Evolutionary conservation across 1,140 invertebrate genomes (phyloP).

Genomic region (Drosophila ogumai): DNA sequence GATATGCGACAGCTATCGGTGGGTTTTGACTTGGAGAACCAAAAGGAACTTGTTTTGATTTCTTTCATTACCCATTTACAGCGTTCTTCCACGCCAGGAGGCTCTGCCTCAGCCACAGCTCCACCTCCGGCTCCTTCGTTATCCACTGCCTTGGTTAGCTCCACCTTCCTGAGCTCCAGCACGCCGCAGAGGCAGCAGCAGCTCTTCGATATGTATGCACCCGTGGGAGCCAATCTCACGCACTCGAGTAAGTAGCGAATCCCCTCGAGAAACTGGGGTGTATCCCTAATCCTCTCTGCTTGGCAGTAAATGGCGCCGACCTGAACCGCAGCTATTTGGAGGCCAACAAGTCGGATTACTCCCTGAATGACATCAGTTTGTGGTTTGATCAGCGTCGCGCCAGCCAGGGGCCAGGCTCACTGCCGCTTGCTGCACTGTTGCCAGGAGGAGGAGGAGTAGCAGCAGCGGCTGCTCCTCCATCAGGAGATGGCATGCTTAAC

Average conservation of each 20-base stretch:
- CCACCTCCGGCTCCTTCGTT: not conserved
- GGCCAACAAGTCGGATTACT: constrained; percentile 83
- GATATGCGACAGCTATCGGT: constrained; percentile 82
- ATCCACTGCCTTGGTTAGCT: constrained; percentile 52
- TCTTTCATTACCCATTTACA: not conserved
- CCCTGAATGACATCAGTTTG: constrained; percentile 74
- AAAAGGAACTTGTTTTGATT: fast-evolving
- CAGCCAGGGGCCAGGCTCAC: constrained; percentile 23
- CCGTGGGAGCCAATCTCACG: constrained; percentile 69
- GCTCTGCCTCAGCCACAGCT: too few species aligned
- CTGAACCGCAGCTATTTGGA: constrained; percentile 82
- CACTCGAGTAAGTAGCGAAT: constrained; percentile 67
- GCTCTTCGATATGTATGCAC: constrained; percentile 60
- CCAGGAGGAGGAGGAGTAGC: not conserved
- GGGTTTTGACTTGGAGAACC: not conserved
- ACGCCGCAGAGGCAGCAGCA: constrained; percentile 56
- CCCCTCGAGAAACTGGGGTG: fast-evolving
- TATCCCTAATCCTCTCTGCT: not conserved
- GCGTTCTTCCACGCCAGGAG: constrained; percentile 5
- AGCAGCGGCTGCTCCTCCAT: too few species aligned
- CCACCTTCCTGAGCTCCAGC: constrained; percentile 66
- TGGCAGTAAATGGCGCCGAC: constrained; percentile 79
- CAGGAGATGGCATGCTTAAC: constrained; percentile 62
- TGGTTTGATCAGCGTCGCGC: constrained; percentile 77
- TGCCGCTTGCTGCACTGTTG: constrained; percentile 14